Percentiles rank a stretch among this genome's conserved stretches.
Conservation (phyloP, 2,888 invertebrate genomes). For the Drosophila mayaguana region DNA sequence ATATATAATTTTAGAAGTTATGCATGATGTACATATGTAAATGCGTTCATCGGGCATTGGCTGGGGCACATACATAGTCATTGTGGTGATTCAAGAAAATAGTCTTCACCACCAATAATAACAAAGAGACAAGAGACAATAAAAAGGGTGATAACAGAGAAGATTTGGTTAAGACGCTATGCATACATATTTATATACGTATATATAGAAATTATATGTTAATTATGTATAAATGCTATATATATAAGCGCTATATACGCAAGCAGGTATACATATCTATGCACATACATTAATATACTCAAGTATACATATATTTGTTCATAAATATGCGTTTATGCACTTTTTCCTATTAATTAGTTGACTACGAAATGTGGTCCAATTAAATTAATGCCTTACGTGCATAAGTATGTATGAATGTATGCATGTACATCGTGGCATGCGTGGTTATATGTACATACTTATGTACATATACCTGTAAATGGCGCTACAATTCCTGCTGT, state of each 20-base stretch:
- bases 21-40: too few species aligned
- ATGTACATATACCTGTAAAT: conserved; percentile 11
- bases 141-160: conserved; percentile 6
- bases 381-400: conserved; percentile 4
- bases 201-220: conserved; percentile 2
- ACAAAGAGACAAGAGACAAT: conserved; percentile 3
- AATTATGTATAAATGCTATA: background rate
- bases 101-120: conserved; percentile 6
- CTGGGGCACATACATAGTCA: conserved; percentile 2
- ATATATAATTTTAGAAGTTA: too few species aligned
- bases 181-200: background rate
- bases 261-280: background rate
- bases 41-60: background rate
- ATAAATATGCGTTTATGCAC: background rate
- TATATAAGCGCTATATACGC: background rate
- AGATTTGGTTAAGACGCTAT: background rate
- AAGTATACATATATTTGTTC: background rate
- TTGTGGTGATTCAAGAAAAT: conserved; percentile 7
- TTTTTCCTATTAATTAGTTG: conserved; percentile 10
- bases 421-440: background rate
- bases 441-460: background rate
- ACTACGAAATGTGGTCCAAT: conserved; percentile 11
- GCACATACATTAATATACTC: background rate
- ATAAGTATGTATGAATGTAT: background rate
- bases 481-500: conserved; percentile 4